These are phyloP conservation scores for Bagarius yarrelli DNA, from an alignment of 2,113 vertebrate genomes.

Conservation along the genomic window DNA sequence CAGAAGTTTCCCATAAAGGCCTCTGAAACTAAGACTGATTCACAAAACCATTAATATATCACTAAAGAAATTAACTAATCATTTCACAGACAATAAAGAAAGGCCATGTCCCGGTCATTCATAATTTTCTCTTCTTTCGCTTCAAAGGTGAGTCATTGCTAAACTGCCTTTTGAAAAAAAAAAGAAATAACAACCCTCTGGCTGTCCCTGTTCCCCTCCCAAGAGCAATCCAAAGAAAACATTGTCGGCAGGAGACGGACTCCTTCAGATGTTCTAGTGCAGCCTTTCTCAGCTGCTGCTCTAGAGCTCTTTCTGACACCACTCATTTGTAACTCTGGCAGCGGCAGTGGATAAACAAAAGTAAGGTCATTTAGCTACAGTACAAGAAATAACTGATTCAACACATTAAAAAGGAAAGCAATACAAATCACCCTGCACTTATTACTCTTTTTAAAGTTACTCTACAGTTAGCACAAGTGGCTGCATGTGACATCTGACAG, in stretches of 20 bases:
- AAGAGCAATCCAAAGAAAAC: slow-evolving; percentile 45
- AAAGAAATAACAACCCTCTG: slow-evolving; percentile 24
- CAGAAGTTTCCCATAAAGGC: slow-evolving; percentile 42
- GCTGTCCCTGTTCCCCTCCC: slow-evolving; percentile 26
- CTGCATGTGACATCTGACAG: slow-evolving; percentile 20
- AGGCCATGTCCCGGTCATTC: slow-evolving; percentile 31
- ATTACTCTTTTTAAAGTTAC: slow-evolving; percentile 21
- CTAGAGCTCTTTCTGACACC: slow-evolving; percentile 28
- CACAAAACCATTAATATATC: slow-evolving; percentile 42
- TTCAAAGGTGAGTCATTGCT: slow-evolving; percentile 48
- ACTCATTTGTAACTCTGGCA: slow-evolving; percentile 40
- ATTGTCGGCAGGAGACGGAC: slow-evolving; percentile 41
- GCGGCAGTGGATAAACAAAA: slow-evolving; percentile 12
- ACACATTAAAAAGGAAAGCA: slow-evolving; percentile 34
- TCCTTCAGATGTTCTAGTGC: slow-evolving; percentile 40
- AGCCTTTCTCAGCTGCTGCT: slow-evolving; percentile 29
- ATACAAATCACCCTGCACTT: slow-evolving; percentile 12
- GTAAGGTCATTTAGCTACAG: slow-evolving; percentile 27
- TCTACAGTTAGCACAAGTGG: slow-evolving; percentile 37
- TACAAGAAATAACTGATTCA: slow-evolving; percentile 17
- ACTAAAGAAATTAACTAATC: slow-evolving; percentile 31
- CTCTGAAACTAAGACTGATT: slow-evolving; percentile 38
- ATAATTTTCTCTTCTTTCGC: slow-evolving; percentile 38
- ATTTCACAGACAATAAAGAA: slow-evolving; percentile 46
- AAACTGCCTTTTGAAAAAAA: slow-evolving; percentile 42